phyloP scores from a whole-genome alignment of 2,797 vertebrate genomes.

The Oreochromis grahami region DNA sequence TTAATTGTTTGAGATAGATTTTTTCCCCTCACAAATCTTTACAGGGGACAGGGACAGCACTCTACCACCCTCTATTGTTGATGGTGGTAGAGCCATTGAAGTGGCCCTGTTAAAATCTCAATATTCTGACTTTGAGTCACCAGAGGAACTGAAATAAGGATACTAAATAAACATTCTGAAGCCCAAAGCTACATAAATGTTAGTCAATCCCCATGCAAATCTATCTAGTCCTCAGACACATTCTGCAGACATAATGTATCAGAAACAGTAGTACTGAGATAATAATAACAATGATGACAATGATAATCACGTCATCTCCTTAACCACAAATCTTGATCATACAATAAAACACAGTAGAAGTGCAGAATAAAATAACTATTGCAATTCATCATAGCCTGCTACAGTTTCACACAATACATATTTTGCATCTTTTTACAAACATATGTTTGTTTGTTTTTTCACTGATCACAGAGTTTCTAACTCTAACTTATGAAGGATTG shows the following conservation, averaged over 20 bases:
- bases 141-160: no score
- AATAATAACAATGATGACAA: not conserved
- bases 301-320: not conserved
- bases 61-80: no score
- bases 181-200: not conserved
- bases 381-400: not conserved
- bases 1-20: no score
- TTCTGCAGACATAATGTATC: not conserved
- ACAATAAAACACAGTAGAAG: accelerated
- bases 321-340: not conserved
- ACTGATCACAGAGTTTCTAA: accelerated
- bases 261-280: not conserved
- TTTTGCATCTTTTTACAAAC: not conserved
- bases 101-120: no score
- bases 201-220: accelerated
- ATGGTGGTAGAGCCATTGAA: no score
- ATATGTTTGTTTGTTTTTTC: not conserved
- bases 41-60: no score
- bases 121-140: no score
- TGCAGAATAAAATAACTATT: not conserved
- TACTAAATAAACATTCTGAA: not conserved
- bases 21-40: no score
- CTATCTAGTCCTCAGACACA: not conserved
- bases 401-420: not conserved
- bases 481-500: not conserved